Conservation (phyloP, 2,113 vertebrate genomes). For the Ascaphus truei region DNA sequence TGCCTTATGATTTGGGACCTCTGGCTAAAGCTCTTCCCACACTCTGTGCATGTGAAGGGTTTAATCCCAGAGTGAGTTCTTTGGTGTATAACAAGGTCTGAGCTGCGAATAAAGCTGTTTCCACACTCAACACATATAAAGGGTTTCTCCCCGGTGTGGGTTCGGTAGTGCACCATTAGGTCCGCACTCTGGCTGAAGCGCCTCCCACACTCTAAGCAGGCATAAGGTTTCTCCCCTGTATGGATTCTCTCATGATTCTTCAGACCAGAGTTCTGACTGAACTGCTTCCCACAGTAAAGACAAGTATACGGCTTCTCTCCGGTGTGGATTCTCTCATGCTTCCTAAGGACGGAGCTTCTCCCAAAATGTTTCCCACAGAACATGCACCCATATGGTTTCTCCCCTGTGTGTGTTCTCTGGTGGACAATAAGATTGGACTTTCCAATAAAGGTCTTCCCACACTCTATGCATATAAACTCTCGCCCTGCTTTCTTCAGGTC, state of each 20-base stretch:
- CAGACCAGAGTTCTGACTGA: slow-evolving; percentile 27
- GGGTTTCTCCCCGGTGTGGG: slow-evolving; percentile 28
- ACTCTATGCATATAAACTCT: slow-evolving; percentile 14
- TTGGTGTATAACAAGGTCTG: slow-evolving; percentile 24
- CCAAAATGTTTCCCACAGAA: slow-evolving; percentile 26
- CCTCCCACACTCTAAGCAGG: slow-evolving; percentile 16
- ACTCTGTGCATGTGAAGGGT: slow-evolving; percentile 25
- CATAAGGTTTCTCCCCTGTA: slow-evolving; percentile 27
- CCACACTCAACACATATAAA: slow-evolving; percentile 34
- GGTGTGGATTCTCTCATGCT: slow-evolving; percentile 17
- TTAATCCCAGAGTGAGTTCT: slow-evolving; percentile 33
- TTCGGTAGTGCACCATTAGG: slow-evolving; percentile 22
- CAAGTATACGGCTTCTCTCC: slow-evolving; percentile 18
- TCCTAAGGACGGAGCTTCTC: slow-evolving; percentile 8
- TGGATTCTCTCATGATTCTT: slow-evolving; percentile 34
- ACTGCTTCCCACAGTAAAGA: slow-evolving; percentile 27
- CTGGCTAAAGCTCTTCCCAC: slow-evolving; percentile 35
- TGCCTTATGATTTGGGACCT: slow-evolving; percentile 24
- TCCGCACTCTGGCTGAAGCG: slow-evolving; percentile 19
- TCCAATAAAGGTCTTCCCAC: slow-evolving; percentile 23
- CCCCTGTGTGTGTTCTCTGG: slow-evolving; percentile 12
- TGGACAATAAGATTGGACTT: slow-evolving; percentile 24
- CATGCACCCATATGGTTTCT: slow-evolving; percentile 19
- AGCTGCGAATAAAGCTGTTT: slow-evolving; percentile 29
- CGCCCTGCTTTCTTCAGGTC: background rate